Evolutionary conservation across 2,113 vertebrate species (phyloP).

Genomic region (Hirundichthys speculiger): DNA sequence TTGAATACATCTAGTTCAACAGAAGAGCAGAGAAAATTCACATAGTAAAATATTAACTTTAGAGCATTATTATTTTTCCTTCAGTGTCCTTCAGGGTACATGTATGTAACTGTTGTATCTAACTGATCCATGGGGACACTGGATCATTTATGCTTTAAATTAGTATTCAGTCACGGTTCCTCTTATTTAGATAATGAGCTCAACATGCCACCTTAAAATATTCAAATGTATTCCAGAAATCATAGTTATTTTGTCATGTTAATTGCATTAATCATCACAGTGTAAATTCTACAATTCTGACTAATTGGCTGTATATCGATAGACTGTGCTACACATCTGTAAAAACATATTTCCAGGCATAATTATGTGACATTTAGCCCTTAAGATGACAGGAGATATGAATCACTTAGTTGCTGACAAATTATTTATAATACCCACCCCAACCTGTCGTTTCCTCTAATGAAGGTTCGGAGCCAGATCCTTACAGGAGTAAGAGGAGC

Average conservation of each 20-base stretch:
- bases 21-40: neutral
- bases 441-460: neutral
- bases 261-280: conserved; percentile 57
- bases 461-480: conserved; percentile 51
- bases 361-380: conserved; percentile 54
- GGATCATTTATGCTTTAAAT: neutral
- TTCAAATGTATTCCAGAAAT: conserved; percentile 56
- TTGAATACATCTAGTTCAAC: neutral
- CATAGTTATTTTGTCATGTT: conserved; percentile 38
- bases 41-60: neutral
- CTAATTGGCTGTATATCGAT: conserved; percentile 43
- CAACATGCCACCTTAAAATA: conserved; percentile 37
- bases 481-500: conserved; percentile 1
- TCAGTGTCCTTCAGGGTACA: neutral
- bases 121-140: neutral
- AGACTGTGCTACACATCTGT: conserved; percentile 7
- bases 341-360: conserved; percentile 34
- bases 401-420: conserved; percentile 34
- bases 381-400: conserved; percentile 19
- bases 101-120: neutral
- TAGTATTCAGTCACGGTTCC: conserved; percentile 22
- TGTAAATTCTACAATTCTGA: conserved; percentile 42
- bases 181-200: conserved; percentile 3
- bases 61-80: neutral
- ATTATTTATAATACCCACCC: conserved; percentile 25